These are phyloP conservation scores for Drosophila neutralis DNA, from an alignment of 2,888 invertebrate species.

Conservation along the genomic window DNA sequence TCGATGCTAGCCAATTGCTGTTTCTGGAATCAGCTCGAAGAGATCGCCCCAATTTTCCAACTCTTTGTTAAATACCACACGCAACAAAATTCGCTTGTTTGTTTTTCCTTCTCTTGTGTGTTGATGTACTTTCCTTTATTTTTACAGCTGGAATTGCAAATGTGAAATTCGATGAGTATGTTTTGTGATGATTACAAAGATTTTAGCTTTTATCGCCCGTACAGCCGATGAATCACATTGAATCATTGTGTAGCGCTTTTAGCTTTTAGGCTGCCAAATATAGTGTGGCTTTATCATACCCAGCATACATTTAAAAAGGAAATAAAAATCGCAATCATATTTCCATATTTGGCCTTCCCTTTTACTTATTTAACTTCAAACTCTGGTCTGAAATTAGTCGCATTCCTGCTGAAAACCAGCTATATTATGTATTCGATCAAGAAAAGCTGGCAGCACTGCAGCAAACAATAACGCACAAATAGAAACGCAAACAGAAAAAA, in stretches of 20 bases:
- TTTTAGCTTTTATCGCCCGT: slow-evolving; percentile 23
- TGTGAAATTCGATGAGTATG: slow-evolving; percentile 27
- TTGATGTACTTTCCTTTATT: neutral
- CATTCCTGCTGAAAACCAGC: slow-evolving; percentile 8
- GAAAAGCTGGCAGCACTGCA: slow-evolving; percentile 14
- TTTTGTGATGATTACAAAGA: slow-evolving; percentile 8
- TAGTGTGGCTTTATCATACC: neutral
- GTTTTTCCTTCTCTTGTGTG: neutral
- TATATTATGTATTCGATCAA: slow-evolving; percentile 2
- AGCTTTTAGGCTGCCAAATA: neutral
- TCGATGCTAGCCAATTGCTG: slow-evolving; percentile 14
- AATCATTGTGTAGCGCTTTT: slow-evolving; percentile 3
- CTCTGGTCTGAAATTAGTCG: neutral
- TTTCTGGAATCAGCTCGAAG: neutral
- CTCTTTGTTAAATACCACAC: slow-evolving; percentile 6
- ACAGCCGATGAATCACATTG: slow-evolving; percentile 24
- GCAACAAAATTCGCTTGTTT: slow-evolving; percentile 17
- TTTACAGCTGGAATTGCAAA: slow-evolving; percentile 38
- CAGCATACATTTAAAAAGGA: neutral
- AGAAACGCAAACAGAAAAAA: neutral
- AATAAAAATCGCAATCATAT: neutral
- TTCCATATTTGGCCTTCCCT: neutral
- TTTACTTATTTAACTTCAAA: neutral
- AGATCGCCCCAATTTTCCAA: slow-evolving; percentile 28
- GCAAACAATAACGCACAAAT: slow-evolving; percentile 13